A percentile compares a stretch with the other conserved stretches of the same genome.
Evolutionary conservation across 2,797 vertebrate genomes (phyloP).

Genomic region (Spea hammondii): DNA sequence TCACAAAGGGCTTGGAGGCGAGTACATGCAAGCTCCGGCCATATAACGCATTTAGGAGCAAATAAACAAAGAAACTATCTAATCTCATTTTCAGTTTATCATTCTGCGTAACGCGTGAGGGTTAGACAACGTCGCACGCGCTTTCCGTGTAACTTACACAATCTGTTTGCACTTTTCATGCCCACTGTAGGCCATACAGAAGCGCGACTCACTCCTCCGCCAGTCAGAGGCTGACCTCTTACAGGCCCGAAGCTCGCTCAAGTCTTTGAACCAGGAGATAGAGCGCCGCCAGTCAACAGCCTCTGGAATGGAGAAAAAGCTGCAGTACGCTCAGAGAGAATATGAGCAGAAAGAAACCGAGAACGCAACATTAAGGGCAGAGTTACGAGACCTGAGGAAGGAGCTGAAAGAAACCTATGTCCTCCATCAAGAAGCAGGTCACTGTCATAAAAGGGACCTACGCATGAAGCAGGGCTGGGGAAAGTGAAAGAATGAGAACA

Average conservation of each 20-base stretch:
- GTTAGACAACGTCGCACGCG: too few relatives aligned
- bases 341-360: constrained; percentile 57
- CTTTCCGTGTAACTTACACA: too few relatives aligned
- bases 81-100: too few relatives aligned
- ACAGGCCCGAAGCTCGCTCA: constrained; percentile 57
- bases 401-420: constrained; percentile 58
- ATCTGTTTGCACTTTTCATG: neutral
- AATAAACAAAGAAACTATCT: too few relatives aligned
- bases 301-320: constrained; percentile 53
- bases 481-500: too few relatives aligned
- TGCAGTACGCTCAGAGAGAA: constrained; percentile 59
- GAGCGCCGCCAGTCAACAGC: constrained; percentile 56
- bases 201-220: constrained; percentile 61
- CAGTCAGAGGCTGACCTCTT: constrained; percentile 65
- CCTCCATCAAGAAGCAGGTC: constrained; percentile 61
- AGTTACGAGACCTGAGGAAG: constrained; percentile 55
- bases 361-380: constrained; percentile 32
- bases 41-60: too few relatives aligned
- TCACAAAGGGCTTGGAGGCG: too few relatives aligned
- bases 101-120: too few relatives aligned
- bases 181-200: constrained; percentile 62
- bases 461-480: too few relatives aligned
- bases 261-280: constrained; percentile 58
- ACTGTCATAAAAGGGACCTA: constrained; percentile 1
- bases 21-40: too few relatives aligned